Conservation (phyloP, 2,888 invertebrate genomes). For the Nasonovia ribisnigri region DNA sequence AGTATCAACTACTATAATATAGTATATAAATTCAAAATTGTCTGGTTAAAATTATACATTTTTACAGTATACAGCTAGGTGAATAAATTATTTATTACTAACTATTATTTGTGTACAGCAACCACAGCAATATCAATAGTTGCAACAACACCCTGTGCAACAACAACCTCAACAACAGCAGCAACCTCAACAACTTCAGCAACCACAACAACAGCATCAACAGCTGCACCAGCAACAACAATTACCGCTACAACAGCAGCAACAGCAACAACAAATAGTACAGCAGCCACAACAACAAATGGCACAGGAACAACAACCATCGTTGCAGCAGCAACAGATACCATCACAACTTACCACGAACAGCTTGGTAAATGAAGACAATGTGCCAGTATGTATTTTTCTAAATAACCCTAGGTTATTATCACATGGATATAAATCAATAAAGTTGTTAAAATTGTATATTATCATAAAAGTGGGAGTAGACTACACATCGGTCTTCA, state of each 20-base stretch:
- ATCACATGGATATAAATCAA: too few relatives aligned
- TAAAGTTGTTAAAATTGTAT: background rate
- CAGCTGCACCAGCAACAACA: background rate
- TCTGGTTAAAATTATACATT: background rate
- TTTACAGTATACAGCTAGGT: background rate
- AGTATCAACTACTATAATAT: background rate
- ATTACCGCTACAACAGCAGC: background rate
- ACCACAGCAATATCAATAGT: background rate
- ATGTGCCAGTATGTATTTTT: constrained; percentile 28
- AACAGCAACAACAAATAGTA: constrained; percentile 12
- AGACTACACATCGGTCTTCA: background rate
- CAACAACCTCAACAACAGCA: background rate
- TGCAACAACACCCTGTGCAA: background rate
- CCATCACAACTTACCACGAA: background rate
- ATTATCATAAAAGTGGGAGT: background rate
- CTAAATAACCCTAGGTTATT: background rate
- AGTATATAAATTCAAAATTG: background rate
- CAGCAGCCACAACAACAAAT: background rate
- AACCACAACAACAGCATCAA: background rate
- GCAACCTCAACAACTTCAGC: background rate
- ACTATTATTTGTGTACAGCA: background rate
- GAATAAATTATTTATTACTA: background rate
- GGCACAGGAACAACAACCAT: background rate
- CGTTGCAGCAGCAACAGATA: background rate
- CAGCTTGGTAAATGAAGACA: background rate